Base-by-base conservation (phyloP, 23 tunicate genomes). In the Aplidium turbinatum region DNA sequence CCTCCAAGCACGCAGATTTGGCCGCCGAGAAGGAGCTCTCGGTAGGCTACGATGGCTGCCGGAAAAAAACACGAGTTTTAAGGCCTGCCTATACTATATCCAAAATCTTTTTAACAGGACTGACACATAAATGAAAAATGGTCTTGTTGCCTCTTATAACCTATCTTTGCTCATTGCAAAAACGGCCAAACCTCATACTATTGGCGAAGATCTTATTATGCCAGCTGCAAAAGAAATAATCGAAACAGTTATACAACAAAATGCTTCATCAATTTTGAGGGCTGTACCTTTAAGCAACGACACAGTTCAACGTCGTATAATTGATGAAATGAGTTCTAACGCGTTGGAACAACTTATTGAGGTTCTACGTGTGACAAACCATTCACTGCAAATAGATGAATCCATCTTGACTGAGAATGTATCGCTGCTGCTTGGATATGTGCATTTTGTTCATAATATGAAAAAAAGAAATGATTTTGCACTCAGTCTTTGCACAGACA, bases 161-260 rank as follows among this genome's bases (percentile, higher is more conserved):
- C 47, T 70, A 51, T 79, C 84, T 50, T 7, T 33, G 48, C 66
- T 79, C 11, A 79, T 79, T 34, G 84, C 84, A 31, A 79, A 79
- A 79, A 79, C 76, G 47, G 84, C 77, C 35, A 68, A 79, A 65
- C 66, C 77, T 21, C 75, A 79, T 65, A 79, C 77, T 28, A 63
- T 70, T 50, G 84, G 84, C 35, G 77, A 79, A 79, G 76, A 79
- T 34, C 65, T 79, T 47, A 29, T 67, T 19, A 38, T 79, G 25
- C 84, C 77, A 68, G 47, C 77, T 42, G 75, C 39, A 21, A 77
- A 64, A 63, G 82, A 77, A 77, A 63, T 77, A 42, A 63, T 77
- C 22, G 71, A 38, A 77, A 68, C 77, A 36, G 77, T 69, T 52
- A 50, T 79, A 67, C 76, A 79, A 68, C 65, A 69, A 1, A 79